phyloP scores from a whole-genome alignment of 2,797 vertebrate species.

The Erethizon dorsatum region DNA sequence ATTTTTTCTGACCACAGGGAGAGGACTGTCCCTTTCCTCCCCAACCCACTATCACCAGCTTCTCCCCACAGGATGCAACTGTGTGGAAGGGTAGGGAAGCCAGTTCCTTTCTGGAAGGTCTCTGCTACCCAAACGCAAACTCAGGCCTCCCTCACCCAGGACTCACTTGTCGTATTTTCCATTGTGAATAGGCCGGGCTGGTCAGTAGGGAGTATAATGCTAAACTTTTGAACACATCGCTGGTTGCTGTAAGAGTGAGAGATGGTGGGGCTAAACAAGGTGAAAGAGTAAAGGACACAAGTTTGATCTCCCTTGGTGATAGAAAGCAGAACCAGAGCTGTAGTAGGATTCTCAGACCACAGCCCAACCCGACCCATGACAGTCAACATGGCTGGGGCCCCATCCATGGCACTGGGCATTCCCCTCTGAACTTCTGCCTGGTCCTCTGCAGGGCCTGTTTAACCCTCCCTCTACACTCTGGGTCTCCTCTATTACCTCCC shows the following conservation, averaged over 20 bases:
- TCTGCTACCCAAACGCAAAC: no score
- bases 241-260: conserved; percentile 19
- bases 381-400: background rate
- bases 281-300: background rate
- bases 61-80: no score
- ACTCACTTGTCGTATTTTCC: conserved; percentile 69
- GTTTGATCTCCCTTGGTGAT: background rate
- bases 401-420: background rate
- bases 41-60: no score
- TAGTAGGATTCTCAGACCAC: background rate
- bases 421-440: no score
- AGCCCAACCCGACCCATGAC: no score
- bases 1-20: background rate
- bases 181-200: conserved; percentile 44
- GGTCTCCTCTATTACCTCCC: background rate
- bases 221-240: conserved; percentile 17
- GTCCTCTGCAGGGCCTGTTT: no score
- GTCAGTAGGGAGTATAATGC: conserved; percentile 50
- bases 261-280: no score
- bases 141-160: background rate
- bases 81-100: no score
- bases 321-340: background rate
- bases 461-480: no score
- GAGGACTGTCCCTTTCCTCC: background rate
- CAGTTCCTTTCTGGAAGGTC: background rate